These are phyloP conservation scores for Periophthalmus magnuspinnatus DNA, from an alignment of 2,797 vertebrate genomes.

Conservation along the genomic window DNA sequence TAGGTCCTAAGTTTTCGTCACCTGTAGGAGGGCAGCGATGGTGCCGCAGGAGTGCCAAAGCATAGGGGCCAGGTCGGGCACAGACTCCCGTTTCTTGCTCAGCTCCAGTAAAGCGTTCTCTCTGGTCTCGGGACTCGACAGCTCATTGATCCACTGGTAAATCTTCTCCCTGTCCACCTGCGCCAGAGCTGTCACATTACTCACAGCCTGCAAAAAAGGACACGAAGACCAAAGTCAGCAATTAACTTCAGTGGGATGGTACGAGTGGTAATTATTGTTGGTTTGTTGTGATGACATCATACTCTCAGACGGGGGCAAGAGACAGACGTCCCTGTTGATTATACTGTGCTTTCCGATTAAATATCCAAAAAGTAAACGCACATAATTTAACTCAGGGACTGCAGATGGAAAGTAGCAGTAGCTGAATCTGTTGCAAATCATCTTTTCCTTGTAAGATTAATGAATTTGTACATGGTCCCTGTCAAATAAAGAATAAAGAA, in stretches of 20 bases:
- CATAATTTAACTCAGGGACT: too few species aligned
- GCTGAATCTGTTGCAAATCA: too few species aligned
- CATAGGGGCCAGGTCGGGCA: slow-evolving; percentile 96
- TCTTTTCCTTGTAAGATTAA: too few species aligned
- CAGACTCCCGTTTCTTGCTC: slow-evolving; percentile 96
- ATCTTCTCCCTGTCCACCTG: slow-evolving; percentile 98
- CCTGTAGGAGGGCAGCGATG: slow-evolving; percentile 94
- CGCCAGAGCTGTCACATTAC: slow-evolving; percentile 86
- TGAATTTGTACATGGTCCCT: too few species aligned
- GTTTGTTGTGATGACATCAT: too few species aligned
- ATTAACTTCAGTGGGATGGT: neutral
- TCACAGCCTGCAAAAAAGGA: slow-evolving; percentile 84
- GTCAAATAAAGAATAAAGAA: too few species aligned
- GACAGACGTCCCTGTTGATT: too few species aligned
- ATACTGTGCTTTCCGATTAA: too few species aligned
- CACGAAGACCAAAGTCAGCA: neutral
- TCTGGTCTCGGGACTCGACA: slow-evolving; percentile 95
- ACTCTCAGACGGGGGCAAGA: too few species aligned
- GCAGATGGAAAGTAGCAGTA: too few species aligned
- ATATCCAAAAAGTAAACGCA: too few species aligned
- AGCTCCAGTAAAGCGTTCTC: slow-evolving; percentile 96
- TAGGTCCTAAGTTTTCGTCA: slow-evolving; percentile 40
- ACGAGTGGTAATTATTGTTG: too few species aligned
- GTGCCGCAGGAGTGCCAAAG: slow-evolving; percentile 98
- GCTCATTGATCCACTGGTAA: slow-evolving; percentile 98